These are phyloP conservation scores for Lagria hirta DNA, from an alignment of 2,888 invertebrate genomes.

Conservation along the genomic window DNA sequence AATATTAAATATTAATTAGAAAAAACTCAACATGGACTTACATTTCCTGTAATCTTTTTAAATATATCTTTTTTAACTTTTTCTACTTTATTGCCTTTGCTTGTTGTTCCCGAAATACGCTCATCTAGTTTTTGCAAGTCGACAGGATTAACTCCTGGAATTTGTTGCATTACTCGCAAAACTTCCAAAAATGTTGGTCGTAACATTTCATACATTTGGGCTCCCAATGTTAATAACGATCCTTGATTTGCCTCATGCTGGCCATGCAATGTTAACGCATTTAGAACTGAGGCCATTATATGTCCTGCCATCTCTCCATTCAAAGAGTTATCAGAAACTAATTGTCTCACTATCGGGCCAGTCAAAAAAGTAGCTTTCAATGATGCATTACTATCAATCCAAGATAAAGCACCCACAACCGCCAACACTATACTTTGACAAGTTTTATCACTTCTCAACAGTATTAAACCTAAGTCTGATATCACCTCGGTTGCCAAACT, in stretches of 20 bases:
- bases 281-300: conserved; percentile 70
- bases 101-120: conserved; percentile 66
- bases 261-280: conserved; percentile 81
- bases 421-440: conserved; percentile 66
- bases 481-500: conserved; percentile 69
- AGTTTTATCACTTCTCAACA: conserved; percentile 67
- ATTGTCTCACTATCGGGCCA: conserved; percentile 68
- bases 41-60: conserved; percentile 82
- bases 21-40: conserved; percentile 54
- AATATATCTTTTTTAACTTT: conserved; percentile 89
- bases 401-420: conserved; percentile 69
- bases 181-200: conserved; percentile 76
- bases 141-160: conserved; percentile 78
- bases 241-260: conserved; percentile 90
- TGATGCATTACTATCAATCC: conserved; percentile 84
- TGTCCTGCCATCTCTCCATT: conserved; percentile 69
- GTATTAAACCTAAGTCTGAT: conserved; percentile 70
- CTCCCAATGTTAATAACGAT: conserved; percentile 74
- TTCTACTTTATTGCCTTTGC: conserved; percentile 78
- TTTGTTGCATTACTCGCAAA: conserved; percentile 69
- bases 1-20: conserved; percentile 9
- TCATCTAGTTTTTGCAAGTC: conserved; percentile 86
- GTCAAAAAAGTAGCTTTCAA: conserved; percentile 76
- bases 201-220: conserved; percentile 82
- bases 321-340: conserved; percentile 65